phyloP scores from a whole-genome alignment of 1,140 invertebrate species.

The Rhagoletis zephyria region DNA sequence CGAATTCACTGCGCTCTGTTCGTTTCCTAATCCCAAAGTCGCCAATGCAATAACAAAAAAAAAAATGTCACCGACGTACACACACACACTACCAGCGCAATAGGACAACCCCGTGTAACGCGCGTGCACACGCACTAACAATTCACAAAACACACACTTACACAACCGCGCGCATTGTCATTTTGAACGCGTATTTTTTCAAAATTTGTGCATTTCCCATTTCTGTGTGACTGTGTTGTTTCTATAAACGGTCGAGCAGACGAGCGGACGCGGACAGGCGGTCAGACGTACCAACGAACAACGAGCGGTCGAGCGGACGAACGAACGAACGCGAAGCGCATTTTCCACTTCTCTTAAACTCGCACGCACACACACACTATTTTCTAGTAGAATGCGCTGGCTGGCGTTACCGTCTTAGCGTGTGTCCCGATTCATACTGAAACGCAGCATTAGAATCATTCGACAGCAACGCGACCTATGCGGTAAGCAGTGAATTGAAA shows the following conservation, averaged over 20 bases:
- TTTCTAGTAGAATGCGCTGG: background rate
- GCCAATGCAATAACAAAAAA: background rate
- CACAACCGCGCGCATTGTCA: no score
- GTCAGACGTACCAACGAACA: slow-evolving; percentile 32
- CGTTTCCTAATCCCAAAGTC: background rate
- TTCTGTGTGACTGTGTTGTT: background rate
- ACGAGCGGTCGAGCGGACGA: background rate
- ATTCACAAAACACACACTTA: no score
- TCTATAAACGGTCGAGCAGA: background rate
- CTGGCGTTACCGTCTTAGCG: slow-evolving; percentile 39
- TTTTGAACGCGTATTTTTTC: no score
- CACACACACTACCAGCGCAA: background rate
- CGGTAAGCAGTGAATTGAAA: slow-evolving; percentile 8
- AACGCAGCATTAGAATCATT: slow-evolving; percentile 19
- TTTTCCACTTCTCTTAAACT: background rate
- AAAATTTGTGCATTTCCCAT: background rate
- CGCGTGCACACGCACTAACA: no score
- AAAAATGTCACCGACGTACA: background rate
- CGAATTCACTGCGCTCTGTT: background rate
- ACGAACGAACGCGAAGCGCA: slow-evolving; percentile 11
- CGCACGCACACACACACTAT: background rate
- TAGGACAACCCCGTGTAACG: no score
- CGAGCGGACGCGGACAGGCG: background rate
- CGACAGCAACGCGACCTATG: slow-evolving; percentile 26
- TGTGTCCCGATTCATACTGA: slow-evolving; percentile 51